Evolutionary conservation across 2,113 vertebrate species (phyloP), one percentile per base, ranked within the genome.

Genomic region (Propithecus coquereli): DNA sequence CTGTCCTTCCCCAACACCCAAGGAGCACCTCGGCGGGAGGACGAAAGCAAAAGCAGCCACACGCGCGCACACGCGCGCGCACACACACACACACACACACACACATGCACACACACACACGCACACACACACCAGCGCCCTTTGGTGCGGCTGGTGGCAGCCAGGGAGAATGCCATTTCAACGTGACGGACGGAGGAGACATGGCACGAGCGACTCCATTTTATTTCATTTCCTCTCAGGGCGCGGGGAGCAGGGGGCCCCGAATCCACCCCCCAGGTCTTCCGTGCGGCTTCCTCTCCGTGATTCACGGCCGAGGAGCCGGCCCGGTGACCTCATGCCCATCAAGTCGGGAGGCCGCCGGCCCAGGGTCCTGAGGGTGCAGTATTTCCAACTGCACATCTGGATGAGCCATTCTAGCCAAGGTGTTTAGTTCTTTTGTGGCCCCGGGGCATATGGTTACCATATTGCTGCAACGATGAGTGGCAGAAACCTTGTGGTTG

Each of bases 351-450:
- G 74, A 82, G 57, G 66, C 43, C 32, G 47, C 59, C 8, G 5
- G 40, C 66, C 34, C 40, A 2, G 54, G 8, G 77, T 40, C 91
- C 95, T 84, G 20, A 71, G 73, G 43, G 54, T 52, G n/a, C 40
- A 45, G 52, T 73, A 47, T 83, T 86, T 95, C 87, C 71, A 61
- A 12, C 85, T 11, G 23, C 88, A 88, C 76, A 76, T 91, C 91
- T 94, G 92, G 77, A 52, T 30, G 83, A 90, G 63, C 59, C 22
- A 17, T 87, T 76, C 76, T 37, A 17, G 37, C 70, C 50, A 34
- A 79, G 95, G 95, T 70, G 90, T 90, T 96, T 50, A 40, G 57
- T 37, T 87, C n/a, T 89, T 66, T 37, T 74, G 93, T 83, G 94
- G 93, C 76, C 68, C 27, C 0, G 11, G 73, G 47, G 66, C 94